Base-by-base conservation (phyloP, 2,797 vertebrate species). In the Gambelia wislizenii region DNA sequence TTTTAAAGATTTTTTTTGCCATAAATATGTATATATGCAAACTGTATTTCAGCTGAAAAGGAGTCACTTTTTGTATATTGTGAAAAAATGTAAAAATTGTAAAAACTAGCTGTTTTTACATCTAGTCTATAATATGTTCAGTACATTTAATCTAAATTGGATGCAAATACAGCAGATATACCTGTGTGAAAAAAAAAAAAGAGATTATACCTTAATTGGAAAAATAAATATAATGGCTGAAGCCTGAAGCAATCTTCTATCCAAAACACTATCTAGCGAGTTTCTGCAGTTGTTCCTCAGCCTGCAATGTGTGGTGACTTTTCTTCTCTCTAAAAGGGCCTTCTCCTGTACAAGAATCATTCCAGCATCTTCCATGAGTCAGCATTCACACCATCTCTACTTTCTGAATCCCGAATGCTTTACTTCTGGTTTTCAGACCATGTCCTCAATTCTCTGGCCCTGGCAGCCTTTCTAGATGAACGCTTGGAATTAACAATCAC, bases 361-460 rank as follows among this genome's bases (percentile, higher is more conserved):
- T 94, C 95, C 0, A 91, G 96, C 0, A 72, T 80, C 77, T 94
- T 97, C 92, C 96, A 83, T 0, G 95, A 96, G 52, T 98, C 98
- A 0, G 89, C 92, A 4, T 98, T 98, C 94, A 95, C 96, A 0
- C 98, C 98, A 0, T 90, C 91, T 0, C 97, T 98, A 84, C 96
- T 98, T 95, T 95, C 96, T 0, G 96, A 98, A 81, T 70, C 97
- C 84, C 96, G 89, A 39, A 98, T 99, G 98, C 96, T 99, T 3
- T 98, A 98, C 94, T 98, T 99, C 91, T 99, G 98, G 98, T 54
- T 99, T 84, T 98, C 97, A 0, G 98, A 98, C 64, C 96, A 98
- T 64, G 56, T 97, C 39, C 88, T 98, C 1, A 96, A 96, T 85
- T 96, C 98, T 0, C 54, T 98, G 92, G 75, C 98, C 5, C 83